A percentile compares a stretch with the other conserved stretches of the same genome.
These are phyloP conservation scores for Drosophila flavopinicola DNA, from an alignment of 2,888 invertebrate genomes.

Conservation along the genomic window DNA sequence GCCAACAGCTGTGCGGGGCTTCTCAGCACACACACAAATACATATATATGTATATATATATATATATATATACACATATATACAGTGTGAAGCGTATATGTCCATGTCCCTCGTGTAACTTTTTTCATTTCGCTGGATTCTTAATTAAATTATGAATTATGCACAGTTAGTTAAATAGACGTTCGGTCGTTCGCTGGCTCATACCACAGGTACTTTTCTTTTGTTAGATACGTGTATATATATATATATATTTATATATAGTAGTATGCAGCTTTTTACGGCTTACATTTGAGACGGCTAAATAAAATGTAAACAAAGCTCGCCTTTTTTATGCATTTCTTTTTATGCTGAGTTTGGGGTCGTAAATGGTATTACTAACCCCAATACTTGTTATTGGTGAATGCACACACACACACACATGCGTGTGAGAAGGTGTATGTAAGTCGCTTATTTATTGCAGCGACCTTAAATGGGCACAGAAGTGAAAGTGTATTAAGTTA, in stretches of 20 bases:
- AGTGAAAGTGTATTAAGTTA: constrained; percentile 80
- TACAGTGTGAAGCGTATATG: constrained; percentile 21
- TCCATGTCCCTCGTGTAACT: constrained; percentile 76
- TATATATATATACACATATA: neutral
- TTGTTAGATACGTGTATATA: constrained; percentile 37
- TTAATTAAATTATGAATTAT: constrained; percentile 84
- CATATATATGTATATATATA: constrained; percentile 8
- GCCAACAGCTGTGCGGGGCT: constrained; percentile 73
- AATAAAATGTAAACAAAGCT: constrained; percentile 58
- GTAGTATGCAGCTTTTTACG: constrained; percentile 49
- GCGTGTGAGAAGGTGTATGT: constrained; percentile 36
- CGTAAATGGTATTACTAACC: constrained; percentile 83
- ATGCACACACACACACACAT: constrained; percentile 22
- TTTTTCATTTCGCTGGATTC: constrained; percentile 82
- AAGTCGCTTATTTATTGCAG: constrained; percentile 81
- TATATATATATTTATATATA: constrained; percentile 26
- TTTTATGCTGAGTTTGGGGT: constrained; percentile 64
- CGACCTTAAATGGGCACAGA: constrained; percentile 78
- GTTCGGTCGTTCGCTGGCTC: constrained; percentile 35
- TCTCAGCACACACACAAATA: constrained; percentile 33
- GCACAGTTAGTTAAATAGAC: constrained; percentile 83
- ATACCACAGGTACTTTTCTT: constrained; percentile 16
- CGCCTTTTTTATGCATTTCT: constrained; percentile 50
- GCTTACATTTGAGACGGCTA: constrained; percentile 77
- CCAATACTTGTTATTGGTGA: constrained; percentile 77